Evolutionary conservation across 2,888 invertebrate genomes (phyloP).

Genomic region (Eupithecia dodoneata): DNA sequence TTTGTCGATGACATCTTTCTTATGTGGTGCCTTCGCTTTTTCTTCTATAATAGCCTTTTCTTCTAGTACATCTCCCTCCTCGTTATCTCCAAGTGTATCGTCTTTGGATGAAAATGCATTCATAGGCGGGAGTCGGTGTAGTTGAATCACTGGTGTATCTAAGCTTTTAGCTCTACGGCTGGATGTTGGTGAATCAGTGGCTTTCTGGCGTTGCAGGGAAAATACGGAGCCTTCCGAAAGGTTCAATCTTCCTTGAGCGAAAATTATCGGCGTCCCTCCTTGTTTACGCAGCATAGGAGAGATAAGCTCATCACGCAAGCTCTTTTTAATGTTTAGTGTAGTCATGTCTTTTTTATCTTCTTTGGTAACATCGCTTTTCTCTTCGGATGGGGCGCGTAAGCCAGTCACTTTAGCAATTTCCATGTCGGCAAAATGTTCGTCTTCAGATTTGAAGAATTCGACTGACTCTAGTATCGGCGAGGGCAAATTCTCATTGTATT

Average conservation of each 20-base stretch:
- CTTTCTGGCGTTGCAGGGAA: slow-evolving; percentile 90
- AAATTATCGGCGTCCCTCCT: slow-evolving; percentile 90
- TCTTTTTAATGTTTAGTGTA: slow-evolving; percentile 75
- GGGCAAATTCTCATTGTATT: slow-evolving; percentile 86
- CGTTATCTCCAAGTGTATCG: slow-evolving; percentile 92
- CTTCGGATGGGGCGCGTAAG: slow-evolving; percentile 62
- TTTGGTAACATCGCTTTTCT: slow-evolving; percentile 60
- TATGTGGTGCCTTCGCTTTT: slow-evolving; percentile 56
- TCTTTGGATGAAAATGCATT: slow-evolving; percentile 95
- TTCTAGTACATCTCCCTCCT: slow-evolving; percentile 86
- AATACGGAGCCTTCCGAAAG: slow-evolving; percentile 93
- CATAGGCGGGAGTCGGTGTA: slow-evolving; percentile 91
- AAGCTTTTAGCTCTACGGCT: slow-evolving; percentile 92
- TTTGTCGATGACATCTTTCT: slow-evolving; percentile 72
- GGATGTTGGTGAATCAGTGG: slow-evolving; percentile 88
- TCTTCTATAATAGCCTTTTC: slow-evolving; percentile 83
- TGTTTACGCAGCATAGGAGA: slow-evolving; percentile 88
- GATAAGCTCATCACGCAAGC: slow-evolving; percentile 87
- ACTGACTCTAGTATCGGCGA: slow-evolving; percentile 86
- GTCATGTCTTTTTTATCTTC: slow-evolving; percentile 61
- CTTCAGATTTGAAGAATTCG: slow-evolving; percentile 85
- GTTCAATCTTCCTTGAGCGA: slow-evolving; percentile 91
- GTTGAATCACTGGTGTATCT: slow-evolving; percentile 92
- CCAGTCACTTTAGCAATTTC: slow-evolving; percentile 84
- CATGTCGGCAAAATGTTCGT: slow-evolving; percentile 82